These are phyloP conservation scores for Bothrops jararaca DNA, from an alignment of 2,113 vertebrate genomes.

Conservation along the genomic window DNA sequence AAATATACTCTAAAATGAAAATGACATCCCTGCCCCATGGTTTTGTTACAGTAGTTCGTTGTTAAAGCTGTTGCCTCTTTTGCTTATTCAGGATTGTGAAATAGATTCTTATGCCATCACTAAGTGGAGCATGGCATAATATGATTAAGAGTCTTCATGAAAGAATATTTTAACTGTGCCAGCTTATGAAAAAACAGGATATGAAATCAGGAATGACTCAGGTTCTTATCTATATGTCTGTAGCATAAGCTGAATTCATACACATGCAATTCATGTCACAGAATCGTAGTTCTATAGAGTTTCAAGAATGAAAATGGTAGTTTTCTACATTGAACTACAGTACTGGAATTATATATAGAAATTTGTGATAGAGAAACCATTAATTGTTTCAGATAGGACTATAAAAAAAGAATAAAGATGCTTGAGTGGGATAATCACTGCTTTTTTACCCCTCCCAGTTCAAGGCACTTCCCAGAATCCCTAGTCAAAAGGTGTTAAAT, in stretches of 20 bases:
- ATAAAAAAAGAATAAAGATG: background rate
- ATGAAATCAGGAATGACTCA: constrained; percentile 8
- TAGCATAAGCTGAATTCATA: background rate
- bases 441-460: background rate
- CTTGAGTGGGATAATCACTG: background rate
- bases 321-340: constrained; percentile 16
- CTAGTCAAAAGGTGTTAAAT: background rate
- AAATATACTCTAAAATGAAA: constrained; percentile 53
- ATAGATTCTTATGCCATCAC: constrained; percentile 15
- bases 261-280: background rate
- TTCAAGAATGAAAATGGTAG: background rate
- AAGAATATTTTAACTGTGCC: constrained; percentile 23
- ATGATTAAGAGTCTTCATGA: constrained; percentile 42
- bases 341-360: background rate
- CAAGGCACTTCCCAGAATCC: background rate
- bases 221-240: background rate
- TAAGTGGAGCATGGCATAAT: constrained; percentile 16
- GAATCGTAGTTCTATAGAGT: background rate
- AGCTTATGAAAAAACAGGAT: constrained; percentile 11
- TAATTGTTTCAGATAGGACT: background rate
- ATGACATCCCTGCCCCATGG: constrained; percentile 51
- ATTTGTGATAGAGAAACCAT: background rate
- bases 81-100: constrained; percentile 58
- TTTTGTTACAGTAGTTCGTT: constrained; percentile 62
- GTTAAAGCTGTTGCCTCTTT: constrained; percentile 50